Evolutionary conservation across 2,797 vertebrate genomes (phyloP).

Genomic region (Hoplostethus mediterraneus): DNA sequence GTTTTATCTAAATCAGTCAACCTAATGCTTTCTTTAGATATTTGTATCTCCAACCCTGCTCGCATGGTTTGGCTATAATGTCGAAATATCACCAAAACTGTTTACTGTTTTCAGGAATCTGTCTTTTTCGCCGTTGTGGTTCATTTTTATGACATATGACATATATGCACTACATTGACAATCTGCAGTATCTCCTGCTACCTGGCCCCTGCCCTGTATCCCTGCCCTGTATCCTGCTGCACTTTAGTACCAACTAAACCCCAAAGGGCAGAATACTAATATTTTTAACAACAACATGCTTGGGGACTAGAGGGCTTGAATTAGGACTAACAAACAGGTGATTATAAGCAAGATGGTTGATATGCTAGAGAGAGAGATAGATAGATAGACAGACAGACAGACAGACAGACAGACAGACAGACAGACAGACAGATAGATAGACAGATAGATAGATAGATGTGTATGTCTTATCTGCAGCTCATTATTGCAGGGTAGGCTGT

Average conservation of each 20-base stretch:
- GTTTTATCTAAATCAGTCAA: too few species aligned
- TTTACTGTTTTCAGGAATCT: not conserved
- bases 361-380: too few species aligned
- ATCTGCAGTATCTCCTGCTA: not conserved
- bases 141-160: not conserved
- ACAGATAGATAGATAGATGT: too few species aligned
- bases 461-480: slow-evolving; percentile 9
- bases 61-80: not conserved
- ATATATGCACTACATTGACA: not conserved
- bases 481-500: slow-evolving; percentile 1
- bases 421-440: too few species aligned
- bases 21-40: too few species aligned
- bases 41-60: too few species aligned
- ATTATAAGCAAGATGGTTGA: slow-evolving; percentile 4
- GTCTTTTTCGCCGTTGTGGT: not conserved
- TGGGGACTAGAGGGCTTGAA: slow-evolving; percentile 17
- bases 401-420: too few species aligned
- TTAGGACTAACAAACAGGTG: slow-evolving; percentile 25
- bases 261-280: slow-evolving; percentile 26
- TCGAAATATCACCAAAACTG: not conserved
- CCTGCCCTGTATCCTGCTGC: not conserved
- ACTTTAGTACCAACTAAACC: slow-evolving; percentile 14
- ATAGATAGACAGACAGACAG: too few species aligned
- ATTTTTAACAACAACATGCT: slow-evolving; percentile 9
- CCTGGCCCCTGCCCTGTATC: not conserved